Percentiles rank a stretch among this genome's conserved stretches.
These are phyloP conservation scores for Mobula hypostoma DNA, from an alignment of 2,113 vertebrate species.

Conservation along the genomic window DNA sequence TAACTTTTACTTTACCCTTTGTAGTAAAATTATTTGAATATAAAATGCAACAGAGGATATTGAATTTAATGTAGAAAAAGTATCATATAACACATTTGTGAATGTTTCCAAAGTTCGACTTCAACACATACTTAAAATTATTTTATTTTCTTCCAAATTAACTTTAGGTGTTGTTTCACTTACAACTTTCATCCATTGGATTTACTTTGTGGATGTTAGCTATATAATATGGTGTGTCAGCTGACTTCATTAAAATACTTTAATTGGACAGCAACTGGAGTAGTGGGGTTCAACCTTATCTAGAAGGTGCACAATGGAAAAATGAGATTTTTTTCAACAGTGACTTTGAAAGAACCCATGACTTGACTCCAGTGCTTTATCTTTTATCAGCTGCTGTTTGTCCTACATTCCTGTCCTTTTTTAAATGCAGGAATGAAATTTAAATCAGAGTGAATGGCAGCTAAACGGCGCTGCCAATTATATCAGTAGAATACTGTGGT, in stretches of 20 bases:
- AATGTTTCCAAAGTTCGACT: neutral
- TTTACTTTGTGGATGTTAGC: too few relatives aligned
- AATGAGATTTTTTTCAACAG: too few relatives aligned
- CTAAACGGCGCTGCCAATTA: neutral
- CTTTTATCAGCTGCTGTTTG: too few relatives aligned
- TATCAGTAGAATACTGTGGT: neutral
- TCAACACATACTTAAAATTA: neutral
- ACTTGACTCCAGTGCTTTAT: too few relatives aligned
- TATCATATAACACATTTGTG: neutral
- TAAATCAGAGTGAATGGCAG: neutral
- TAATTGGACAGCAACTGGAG: too few relatives aligned
- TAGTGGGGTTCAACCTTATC: too few relatives aligned
- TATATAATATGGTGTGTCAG: too few relatives aligned
- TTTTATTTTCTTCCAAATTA: neutral
- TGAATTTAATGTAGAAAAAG: neutral
- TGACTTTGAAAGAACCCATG: too few relatives aligned
- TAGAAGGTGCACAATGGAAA: too few relatives aligned
- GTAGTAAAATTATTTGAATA: neutral
- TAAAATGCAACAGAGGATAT: neutral
- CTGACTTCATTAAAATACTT: too few relatives aligned
- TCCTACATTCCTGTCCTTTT: neutral
- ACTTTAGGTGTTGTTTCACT: neutral
- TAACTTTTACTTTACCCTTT: neutral
- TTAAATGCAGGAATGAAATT: neutral
- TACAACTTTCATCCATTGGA: neutral